phyloP scores from a whole-genome alignment of 2,888 invertebrate genomes.

The Apamea epomidion region DNA sequence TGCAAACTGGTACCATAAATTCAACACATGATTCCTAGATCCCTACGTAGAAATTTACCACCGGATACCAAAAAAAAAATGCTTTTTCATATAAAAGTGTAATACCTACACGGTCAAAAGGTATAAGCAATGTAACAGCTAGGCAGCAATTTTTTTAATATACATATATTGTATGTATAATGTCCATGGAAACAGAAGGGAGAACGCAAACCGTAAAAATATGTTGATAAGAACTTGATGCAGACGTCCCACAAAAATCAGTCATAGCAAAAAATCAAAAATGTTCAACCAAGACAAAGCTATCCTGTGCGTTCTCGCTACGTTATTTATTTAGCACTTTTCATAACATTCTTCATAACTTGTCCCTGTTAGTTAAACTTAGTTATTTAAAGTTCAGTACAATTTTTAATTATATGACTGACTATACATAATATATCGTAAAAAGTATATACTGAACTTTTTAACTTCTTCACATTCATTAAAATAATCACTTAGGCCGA shows the following conservation, averaged over 20 bases:
- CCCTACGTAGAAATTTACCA: not conserved
- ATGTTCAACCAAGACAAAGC: not conserved
- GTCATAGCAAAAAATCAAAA: not conserved
- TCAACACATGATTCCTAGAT: not conserved
- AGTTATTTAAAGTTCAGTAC: not conserved
- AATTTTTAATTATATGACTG: not conserved
- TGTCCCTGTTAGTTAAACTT: not conserved
- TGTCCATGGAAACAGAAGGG: not conserved
- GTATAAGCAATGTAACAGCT: not conserved
- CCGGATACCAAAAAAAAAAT: not conserved
- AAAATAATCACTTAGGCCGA: not conserved
- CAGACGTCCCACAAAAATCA: not conserved
- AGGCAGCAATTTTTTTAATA: not conserved
- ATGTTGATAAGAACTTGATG: too few relatives aligned
- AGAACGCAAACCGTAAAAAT: not conserved
- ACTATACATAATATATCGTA: not conserved
- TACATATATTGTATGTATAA: not conserved
- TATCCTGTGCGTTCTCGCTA: not conserved
- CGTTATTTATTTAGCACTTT: not conserved
- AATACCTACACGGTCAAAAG: not conserved
- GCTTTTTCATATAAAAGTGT: not conserved
- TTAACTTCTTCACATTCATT: not conserved
- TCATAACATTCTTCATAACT: not conserved
- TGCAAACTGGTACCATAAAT: not conserved
- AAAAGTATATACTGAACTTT: not conserved